Evolutionary conservation across 1,140 invertebrate genomes (phyloP).

Genomic region (Eueides isabella): DNA sequence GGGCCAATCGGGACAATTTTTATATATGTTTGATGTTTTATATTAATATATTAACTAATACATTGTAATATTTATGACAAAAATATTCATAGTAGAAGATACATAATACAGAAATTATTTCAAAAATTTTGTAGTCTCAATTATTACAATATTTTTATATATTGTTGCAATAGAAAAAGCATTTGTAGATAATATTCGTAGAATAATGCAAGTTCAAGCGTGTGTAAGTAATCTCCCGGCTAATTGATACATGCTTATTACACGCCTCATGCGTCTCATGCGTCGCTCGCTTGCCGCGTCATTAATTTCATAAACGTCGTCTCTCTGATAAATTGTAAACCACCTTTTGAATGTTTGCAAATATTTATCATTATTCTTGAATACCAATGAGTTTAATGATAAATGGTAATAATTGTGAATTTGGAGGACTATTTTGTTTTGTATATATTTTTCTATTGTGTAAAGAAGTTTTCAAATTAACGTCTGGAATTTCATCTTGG

Average conservation of each 20-base stretch:
- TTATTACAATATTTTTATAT: too few species aligned
- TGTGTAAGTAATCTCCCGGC: background rate
- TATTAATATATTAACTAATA: too few species aligned
- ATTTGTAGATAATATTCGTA: background rate
- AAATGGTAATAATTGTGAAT: background rate
- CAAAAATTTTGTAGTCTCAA: too few species aligned
- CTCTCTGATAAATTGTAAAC: background rate
- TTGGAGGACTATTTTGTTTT: background rate
- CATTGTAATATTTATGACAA: too few species aligned
- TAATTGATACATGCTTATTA: conserved; percentile 17
- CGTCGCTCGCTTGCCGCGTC: conserved; percentile 7
- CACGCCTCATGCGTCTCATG: background rate
- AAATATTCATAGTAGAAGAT: too few species aligned
- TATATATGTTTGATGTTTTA: too few species aligned
- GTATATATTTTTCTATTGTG: too few species aligned
- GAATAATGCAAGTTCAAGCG: background rate
- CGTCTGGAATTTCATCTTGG: too few species aligned
- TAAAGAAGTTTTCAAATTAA: too few species aligned
- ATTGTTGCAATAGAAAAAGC: too few species aligned
- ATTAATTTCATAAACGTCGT: conserved; percentile 20
- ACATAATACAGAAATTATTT: too few species aligned
- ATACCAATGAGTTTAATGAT: background rate
- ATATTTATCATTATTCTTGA: conserved; percentile 14
- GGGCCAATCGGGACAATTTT: too few species aligned
- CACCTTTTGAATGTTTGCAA: background rate